Base-by-base conservation (phyloP, 2,888 invertebrate species). In the Parapristionchus giblindavisi region DNA sequence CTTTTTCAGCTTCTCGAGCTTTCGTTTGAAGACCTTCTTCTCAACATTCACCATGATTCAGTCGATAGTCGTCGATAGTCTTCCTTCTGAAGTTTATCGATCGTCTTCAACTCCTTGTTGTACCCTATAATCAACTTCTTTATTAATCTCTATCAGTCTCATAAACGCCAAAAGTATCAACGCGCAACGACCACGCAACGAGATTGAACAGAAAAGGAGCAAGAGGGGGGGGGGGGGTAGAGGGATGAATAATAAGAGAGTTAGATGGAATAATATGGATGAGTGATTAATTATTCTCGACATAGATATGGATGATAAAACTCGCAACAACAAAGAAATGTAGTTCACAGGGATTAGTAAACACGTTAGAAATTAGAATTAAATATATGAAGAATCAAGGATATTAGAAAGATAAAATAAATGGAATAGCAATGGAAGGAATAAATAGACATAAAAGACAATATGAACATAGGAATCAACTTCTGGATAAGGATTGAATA, bases 1-100 rank as follows among this genome's bases (percentile, higher is more conserved):
- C 48, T 61, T 43, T 14, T 79, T 70, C 77, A 83, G 77, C 65
- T 84, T 83, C 56, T 83, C 78, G 74, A 87, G 76, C 75, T 87
- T 87, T 6, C 87, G 83, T 75, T 85, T 87, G 63, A 87, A 79
- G 11, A 85, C 83, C 70, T 85, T 85, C 78, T 87, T 85, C 70
- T 83, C 81, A 21, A 87, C 85, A 76, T 84, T 84, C 75, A 84
- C 79, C 73, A 83, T 79, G n/a, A n/a, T 36, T 38, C 52, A 32
- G 29, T 70, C 21, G 8, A 32, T 54, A 21, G 21, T 38, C 27
- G 52, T 51, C 48, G 52, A 36, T 51, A 14, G 54, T 34, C 27
- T 63, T 29, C 21, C 63, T 63, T 40, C 63, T 61, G 61, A 38
- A 34, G 61, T n/a, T 29, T n/a, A n/a, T n/a, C n/a, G n/a, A n/a